A percentile compares a stretch with the other conserved stretches of the same genome.
Conservation (phyloP, 2,113 vertebrate species). For the Phyllopteryx taeniolatus region DNA sequence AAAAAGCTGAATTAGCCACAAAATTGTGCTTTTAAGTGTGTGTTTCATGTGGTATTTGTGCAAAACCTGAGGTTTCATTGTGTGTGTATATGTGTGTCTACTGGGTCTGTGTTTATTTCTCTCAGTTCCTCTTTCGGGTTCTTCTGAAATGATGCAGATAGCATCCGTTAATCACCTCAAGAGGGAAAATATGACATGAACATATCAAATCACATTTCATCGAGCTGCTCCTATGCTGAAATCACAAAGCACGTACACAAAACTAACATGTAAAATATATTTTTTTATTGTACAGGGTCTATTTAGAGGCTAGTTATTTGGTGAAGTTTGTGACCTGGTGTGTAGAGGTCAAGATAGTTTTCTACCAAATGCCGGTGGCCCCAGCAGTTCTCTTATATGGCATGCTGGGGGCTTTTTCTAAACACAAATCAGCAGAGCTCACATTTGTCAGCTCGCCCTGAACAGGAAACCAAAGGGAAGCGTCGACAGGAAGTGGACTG, state of each 20-base stretch:
- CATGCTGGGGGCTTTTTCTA: constrained; percentile 12
- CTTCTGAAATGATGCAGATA: background rate
- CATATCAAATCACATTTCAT: background rate
- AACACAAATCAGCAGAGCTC: constrained; percentile 12
- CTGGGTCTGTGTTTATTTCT: background rate
- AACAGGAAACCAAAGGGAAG: constrained; percentile 67
- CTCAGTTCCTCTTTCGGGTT: background rate
- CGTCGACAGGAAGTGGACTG: constrained; percentile 67
- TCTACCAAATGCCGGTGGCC: background rate
- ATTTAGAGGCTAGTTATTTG: background rate
- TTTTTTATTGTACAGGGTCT: background rate
- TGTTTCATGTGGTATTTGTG: background rate
- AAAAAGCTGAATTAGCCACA: no score
- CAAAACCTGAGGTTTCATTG: background rate
- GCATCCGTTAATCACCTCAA: background rate
- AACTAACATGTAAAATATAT: background rate
- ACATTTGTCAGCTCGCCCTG: constrained; percentile 12
- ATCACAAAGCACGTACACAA: background rate
- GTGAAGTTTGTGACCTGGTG: background rate
- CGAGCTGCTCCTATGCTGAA: background rate
- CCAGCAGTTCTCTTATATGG: constrained; percentile 1
- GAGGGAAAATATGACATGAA: background rate
- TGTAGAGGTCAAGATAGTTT: background rate
- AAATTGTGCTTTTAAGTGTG: background rate
- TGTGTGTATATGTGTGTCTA: background rate